Evolutionary conservation across 2,113 vertebrate genomes (phyloP).

Genomic region (Galeopterus variegatus): DNA sequence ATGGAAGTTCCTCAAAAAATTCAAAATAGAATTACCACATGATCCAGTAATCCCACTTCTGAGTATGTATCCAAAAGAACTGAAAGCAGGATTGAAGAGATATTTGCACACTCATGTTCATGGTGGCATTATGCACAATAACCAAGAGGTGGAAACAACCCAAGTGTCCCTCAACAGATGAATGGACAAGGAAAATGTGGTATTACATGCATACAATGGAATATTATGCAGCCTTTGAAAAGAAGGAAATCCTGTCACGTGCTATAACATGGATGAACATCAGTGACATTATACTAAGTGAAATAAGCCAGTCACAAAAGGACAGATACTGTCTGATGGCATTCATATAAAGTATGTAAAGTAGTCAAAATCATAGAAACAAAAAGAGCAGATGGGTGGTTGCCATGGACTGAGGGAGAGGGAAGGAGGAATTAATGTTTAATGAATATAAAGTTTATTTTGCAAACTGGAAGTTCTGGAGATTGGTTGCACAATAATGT

Average conservation of each 20-base stretch:
- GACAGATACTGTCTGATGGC: not conserved
- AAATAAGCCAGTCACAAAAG: constrained; percentile 4
- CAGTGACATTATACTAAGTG: not conserved
- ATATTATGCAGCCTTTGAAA: not conserved
- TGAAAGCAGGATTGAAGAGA: constrained; percentile 1
- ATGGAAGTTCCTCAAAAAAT: not conserved
- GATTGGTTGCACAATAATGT: not conserved
- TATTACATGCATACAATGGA: not conserved
- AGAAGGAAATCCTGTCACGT: not conserved
- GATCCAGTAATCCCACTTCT: not conserved
- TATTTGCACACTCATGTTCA: not conserved
- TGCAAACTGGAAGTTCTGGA: not conserved
- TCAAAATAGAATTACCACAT: constrained; percentile 5
- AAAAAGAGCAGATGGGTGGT: not conserved
- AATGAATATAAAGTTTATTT: not conserved
- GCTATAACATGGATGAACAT: not conserved
- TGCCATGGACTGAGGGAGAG: not conserved
- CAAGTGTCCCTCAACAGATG: not conserved
- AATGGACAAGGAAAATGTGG: not conserved
- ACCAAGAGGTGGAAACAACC: not conserved
- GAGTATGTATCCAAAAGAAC: not conserved
- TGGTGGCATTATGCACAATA: not conserved
- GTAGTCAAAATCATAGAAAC: not conserved
- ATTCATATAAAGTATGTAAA: not conserved
- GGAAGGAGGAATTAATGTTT: not conserved